Evolutionary conservation across 1,140 invertebrate genomes (phyloP).

Genomic region (Oedothorax gibbosus): DNA sequence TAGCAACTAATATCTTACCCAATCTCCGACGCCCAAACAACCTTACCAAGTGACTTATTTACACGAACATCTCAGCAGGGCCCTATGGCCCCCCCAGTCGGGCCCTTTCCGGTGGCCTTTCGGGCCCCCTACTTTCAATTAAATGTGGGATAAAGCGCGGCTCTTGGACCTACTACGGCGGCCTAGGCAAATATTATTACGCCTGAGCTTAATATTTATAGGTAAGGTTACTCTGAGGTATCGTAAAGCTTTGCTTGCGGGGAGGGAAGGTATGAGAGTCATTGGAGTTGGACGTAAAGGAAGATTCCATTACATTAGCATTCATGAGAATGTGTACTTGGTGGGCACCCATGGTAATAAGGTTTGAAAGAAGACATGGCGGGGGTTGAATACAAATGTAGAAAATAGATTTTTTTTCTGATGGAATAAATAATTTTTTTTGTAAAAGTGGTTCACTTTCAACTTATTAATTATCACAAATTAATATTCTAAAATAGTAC

Average conservation of each 20-base stretch:
- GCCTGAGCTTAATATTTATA: constrained; percentile 54
- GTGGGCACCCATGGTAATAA: constrained; percentile 51
- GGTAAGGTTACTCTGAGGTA: constrained; percentile 44
- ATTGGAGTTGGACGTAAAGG: constrained; percentile 49
- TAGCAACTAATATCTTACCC: constrained; percentile 40
- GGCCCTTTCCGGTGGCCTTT: constrained; percentile 37
- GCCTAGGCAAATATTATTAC: constrained; percentile 49
- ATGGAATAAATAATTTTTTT: too few species aligned
- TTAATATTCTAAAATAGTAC: too few species aligned
- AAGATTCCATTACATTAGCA: constrained; percentile 52
- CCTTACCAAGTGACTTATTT: constrained; percentile 54
- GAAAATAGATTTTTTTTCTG: too few species aligned
- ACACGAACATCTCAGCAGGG: constrained; percentile 26
- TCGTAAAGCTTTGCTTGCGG: constrained; percentile 36
- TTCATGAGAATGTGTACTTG: constrained; percentile 52
- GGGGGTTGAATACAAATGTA: neutral
- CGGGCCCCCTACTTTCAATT: constrained; percentile 50
- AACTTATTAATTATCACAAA: too few species aligned
- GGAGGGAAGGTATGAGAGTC: constrained; percentile 13
- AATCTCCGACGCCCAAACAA: constrained; percentile 27
- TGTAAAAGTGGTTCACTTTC: too few species aligned
- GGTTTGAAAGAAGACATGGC: constrained; percentile 36
- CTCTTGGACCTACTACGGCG: constrained; percentile 30
- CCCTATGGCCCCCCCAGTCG: constrained; percentile 11
- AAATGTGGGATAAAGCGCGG: constrained; percentile 30